phyloP scores from a whole-genome alignment of 2,113 vertebrate genomes.

The Sarotherodon lohbergeri region DNA sequence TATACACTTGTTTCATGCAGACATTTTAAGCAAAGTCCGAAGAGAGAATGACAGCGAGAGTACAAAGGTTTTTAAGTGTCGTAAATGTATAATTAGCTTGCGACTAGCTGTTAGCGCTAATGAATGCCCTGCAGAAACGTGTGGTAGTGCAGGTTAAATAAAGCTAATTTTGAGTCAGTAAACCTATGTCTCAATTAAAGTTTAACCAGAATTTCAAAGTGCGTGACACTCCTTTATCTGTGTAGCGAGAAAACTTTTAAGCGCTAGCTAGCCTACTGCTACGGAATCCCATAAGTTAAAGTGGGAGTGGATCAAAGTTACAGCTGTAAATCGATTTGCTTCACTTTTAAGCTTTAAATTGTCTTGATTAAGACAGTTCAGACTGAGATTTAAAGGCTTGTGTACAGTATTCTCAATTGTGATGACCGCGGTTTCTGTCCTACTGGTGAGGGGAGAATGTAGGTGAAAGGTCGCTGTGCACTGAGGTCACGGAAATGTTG shows the following conservation, averaged over 20 bases:
- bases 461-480: conserved; percentile 63
- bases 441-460: conserved; percentile 41
- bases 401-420: conserved; percentile 7
- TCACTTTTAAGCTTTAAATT: neutral
- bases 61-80: neutral
- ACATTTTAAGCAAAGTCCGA: neutral
- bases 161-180: rapidly evolving
- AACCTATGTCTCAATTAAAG: neutral
- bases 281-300: neutral
- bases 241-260: neutral
- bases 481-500: conserved; percentile 34
- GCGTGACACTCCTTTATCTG: too few relatives aligned
- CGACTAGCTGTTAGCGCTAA: conserved; percentile 5
- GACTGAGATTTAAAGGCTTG: neutral
- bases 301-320: neutral
- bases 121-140: neutral
- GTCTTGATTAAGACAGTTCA: neutral
- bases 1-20: rapidly evolving
- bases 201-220: rapidly evolving
- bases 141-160: neutral
- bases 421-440: neutral
- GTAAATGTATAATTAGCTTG: conserved; percentile 15
- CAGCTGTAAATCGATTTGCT: neutral
- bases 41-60: neutral
- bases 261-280: neutral